Base-by-base conservation (phyloP, 1,140 invertebrate genomes). In the Aphaenogaster floridana region DNA sequence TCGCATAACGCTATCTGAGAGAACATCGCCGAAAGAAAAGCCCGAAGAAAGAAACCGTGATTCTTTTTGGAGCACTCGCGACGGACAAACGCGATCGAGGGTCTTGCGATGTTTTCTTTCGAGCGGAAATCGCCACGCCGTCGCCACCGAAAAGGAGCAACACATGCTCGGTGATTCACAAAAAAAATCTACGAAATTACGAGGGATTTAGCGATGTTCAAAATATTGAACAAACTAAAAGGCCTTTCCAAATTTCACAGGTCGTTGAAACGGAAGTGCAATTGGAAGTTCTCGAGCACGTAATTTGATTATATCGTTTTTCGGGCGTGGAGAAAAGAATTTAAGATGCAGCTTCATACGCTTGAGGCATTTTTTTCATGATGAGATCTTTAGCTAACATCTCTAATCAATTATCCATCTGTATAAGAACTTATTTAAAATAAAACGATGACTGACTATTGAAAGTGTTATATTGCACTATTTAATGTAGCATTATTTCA, bases 21-120 rank as follows among this genome's bases (percentile, higher is more conserved):
- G 66, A 76, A 76, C 28, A 21, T 50, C 42, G 2, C 3, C 8
- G 2, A 36, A 84, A 84, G 80, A 76, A 84, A 74, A 50, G 80
- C 13, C n/a, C 52, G 52, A 84, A 54, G 42, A 74, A 76, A 84
- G 80, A 84, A 84, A 68, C 4, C 66, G 50, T 39, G 21, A 5
- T 11, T 45, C 64, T 71, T 59, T 15, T 42, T 71, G 7, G 13
- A 21, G 21, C 39, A 54, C 54, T 74, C 36, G 45, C 34, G 63
- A 42, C 63, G 2, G n/a, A n/a, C 42, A 63, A 80, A 54, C 80
- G 54, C 52, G 54, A 74, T 50, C 21, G 42, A 84, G 42, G 42
- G n/a, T 74, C 8, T 74, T 45, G 13, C 9, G 52, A 28, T 5
- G 68, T 74, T 83, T 61, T 61, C 52, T 36, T 48, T 59, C 68